Percentiles rank a stretch among this genome's conserved stretches.
Conservation (phyloP, 1,140 invertebrate species). For the Leptonema lineaticorne region DNA sequence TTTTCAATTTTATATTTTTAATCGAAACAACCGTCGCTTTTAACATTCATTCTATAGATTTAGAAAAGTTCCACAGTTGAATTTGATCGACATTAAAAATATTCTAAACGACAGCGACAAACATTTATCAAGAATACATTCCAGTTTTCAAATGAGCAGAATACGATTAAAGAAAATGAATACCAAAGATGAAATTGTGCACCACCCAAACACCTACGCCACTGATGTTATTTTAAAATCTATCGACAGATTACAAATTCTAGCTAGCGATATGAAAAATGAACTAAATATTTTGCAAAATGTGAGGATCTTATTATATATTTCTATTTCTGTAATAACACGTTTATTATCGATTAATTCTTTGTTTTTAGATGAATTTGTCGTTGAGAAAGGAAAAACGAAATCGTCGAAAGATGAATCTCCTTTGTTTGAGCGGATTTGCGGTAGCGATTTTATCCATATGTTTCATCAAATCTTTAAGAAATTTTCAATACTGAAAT, state of each 20-base stretch:
- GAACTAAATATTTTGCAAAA: constrained; percentile 48
- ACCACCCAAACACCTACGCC: constrained; percentile 49
- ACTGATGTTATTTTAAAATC: constrained; percentile 49
- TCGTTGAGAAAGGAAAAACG: not conserved
- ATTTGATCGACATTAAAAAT: constrained; percentile 48
- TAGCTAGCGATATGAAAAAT: constrained; percentile 50
- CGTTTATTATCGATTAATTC: not conserved
- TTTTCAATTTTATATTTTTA: too few species aligned
- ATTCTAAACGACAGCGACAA: constrained; percentile 49
- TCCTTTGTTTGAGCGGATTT: not conserved
- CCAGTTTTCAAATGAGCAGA: constrained; percentile 50
- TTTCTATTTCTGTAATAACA: not conserved
- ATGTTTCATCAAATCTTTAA: constrained; percentile 22
- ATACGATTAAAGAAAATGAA: constrained; percentile 47
- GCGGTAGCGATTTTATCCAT: constrained; percentile 3
- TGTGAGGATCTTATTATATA: constrained; percentile 39
- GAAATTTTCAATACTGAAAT: not conserved
- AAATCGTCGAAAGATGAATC: not conserved
- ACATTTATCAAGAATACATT: constrained; percentile 50
- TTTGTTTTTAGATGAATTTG: not conserved
- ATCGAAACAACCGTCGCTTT: too few species aligned
- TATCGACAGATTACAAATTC: constrained; percentile 47
- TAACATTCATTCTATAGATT: not conserved
- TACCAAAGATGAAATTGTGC: constrained; percentile 44
- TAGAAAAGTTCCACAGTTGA: not conserved